Evolutionary conservation across 2,113 vertebrate species (phyloP).

Genomic region (Phoxinus phoxinus): DNA sequence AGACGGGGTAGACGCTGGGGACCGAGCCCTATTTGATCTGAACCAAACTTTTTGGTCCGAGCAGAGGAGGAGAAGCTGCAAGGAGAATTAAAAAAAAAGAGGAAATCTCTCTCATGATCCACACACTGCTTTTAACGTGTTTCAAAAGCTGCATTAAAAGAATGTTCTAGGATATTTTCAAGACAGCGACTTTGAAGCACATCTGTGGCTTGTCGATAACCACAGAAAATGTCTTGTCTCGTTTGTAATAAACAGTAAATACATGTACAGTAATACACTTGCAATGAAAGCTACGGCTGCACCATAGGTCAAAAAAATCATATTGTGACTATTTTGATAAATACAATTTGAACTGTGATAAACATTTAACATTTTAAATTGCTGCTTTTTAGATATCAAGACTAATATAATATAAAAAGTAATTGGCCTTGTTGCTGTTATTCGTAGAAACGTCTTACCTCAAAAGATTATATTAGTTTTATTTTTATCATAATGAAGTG

Average conservation of each 20-base stretch:
- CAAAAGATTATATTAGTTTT: not conserved
- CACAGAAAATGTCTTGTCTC: constrained; percentile 3
- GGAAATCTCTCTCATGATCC: not conserved
- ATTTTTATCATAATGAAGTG: not conserved
- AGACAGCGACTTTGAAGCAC: not conserved
- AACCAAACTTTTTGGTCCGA: constrained; percentile 52
- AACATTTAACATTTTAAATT: not conserved
- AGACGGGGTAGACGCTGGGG: constrained; percentile 47
- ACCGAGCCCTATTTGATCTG: constrained; percentile 52
- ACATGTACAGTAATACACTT: not conserved
- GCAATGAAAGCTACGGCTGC: not conserved
- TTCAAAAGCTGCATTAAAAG: constrained; percentile 7
- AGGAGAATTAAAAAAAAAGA: not conserved
- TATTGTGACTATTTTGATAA: not conserved
- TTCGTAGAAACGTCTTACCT: not conserved
- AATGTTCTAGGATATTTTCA: not conserved
- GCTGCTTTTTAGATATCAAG: not conserved
- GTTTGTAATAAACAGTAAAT: not conserved
- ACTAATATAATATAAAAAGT: not conserved
- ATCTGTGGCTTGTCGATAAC: not conserved
- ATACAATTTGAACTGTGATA: not conserved
- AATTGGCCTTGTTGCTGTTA: too few relatives aligned
- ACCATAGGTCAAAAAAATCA: not conserved
- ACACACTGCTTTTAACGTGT: not conserved
- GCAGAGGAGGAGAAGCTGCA: constrained; percentile 45